Evolutionary conservation across 2,113 vertebrate species (phyloP), one percentile per base, ranked within the genome.

Genomic region (Lipophrys pholis): DNA sequence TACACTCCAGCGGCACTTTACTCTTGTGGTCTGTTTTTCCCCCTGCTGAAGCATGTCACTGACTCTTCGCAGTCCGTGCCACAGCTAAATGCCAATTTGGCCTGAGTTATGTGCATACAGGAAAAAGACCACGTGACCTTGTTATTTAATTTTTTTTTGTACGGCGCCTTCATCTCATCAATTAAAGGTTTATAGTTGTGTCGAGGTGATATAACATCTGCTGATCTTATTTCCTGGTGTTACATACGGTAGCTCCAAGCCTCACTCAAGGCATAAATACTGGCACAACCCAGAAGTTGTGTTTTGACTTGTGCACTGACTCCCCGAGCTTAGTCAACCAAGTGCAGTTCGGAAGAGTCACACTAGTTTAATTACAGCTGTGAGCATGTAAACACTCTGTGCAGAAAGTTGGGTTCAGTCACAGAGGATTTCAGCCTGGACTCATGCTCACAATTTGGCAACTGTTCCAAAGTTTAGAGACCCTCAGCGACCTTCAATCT

Each of bases 401-500:
- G 4, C 36, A 16, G 62, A 53, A 40, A 54, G 36, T 67, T 6
- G 17, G 9, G 55, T 39, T 78, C 42, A 73, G 8, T 65, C 55
- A 54, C 38, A 54, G 63, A 57, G 12, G 11, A 59, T 30, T 38
- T 49, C 35, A 62, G 48, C 42, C 9, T 7, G 40, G 62, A 76
- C 43, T 0, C 39, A 36, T n/a, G 3, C 63, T 78, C 0, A 0
- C 55, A 9, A 35, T 79, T 76, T 80, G 62, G 62, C 1, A 1
- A 42, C 41, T 49, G 62, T 48, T 77, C 14, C 30, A 78, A 75
- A 74, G 78, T 61, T 16, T 21, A 50, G 52, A 58, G 11, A 58
- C 49, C 60, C 53, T 16, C 11, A 1, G 15, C 76, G 64, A 74
- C 41, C 42, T 80, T 81, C 57, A 78, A 83, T 78, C 68, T 70